These are phyloP conservation scores for fruit fly (Drosophila melanogaster) DNA, from an alignment of 1,140 invertebrate genomes.

Conservation along the genomic window Release_6_plus_ISO1_MT NT_033779.5:18510501-18511000, in stretches of 20 bases:
- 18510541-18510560: slow-evolving; percentile 9
- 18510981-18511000: neutral
- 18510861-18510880: neutral
- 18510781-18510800: too few species aligned
- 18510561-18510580: slow-evolving; percentile 49
- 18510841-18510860: neutral
- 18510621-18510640: slow-evolving; percentile 53
- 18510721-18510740: neutral
- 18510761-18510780: neutral
- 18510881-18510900: neutral
- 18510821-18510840: neutral
- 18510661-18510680: slow-evolving; percentile 34
- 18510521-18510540: slow-evolving; percentile 5
- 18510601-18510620: slow-evolving; percentile 48
- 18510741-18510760: neutral
- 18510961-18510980: neutral
- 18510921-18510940: neutral
- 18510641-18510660: slow-evolving; percentile 36
- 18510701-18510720: slow-evolving; percentile 9
- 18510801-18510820: too few species aligned
- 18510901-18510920: slow-evolving; percentile 5
- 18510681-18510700: slow-evolving; percentile 5
- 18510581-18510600: slow-evolving; percentile 23
- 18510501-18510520: neutral
- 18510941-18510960: slow-evolving; percentile 10